Evolutionary conservation across 2,888 invertebrate species (phyloP), one percentile per base, ranked within the genome.

Genomic region (Zygaena filipendulae): DNA sequence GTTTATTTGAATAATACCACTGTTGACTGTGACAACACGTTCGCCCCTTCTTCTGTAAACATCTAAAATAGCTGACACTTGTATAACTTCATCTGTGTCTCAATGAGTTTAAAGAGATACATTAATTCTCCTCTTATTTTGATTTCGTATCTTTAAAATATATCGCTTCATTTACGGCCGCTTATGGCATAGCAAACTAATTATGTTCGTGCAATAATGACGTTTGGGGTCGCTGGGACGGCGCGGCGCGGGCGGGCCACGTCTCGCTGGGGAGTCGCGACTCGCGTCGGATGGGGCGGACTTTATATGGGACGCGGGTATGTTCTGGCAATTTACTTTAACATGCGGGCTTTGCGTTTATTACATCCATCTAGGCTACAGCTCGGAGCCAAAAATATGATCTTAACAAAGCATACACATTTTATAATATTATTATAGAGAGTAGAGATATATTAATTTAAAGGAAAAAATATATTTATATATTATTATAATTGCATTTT

Each of bases 1-100:
- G 59, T 64, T 63, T 63, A 56, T 54, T 49, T 46, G 46, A 49
- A 58, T 52, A 64, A 62, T 64, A 64, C 59, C 58, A 59, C 43
- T 59, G 59, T 62, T 57, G 45, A 43, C 56, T 52, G 25, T 45
- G 51, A 59, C 56, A 56, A 58, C 53, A 52, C 37, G 5, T 27
- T 28, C 36, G 20, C 32, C 33, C 34, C 36, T 34, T 34, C 28
- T 22, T 42, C 34, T 32, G 25, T 38, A 39, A 42, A 39, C 16
- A n/a, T n/a, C n/a, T n/a, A n/a, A n/a, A n/a, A n/a, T n/a, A n/a
- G n/a, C n/a, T n/a, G n/a, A n/a, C n/a, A n/a, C n/a, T n/a, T n/a
- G n/a, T n/a, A n/a, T n/a, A n/a, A n/a, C n/a, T n/a, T n/a, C n/a
- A n/a, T n/a, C n/a, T n/a, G n/a, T n/a, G n/a, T n/a, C n/a, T n/a